phyloP scores from a whole-genome alignment of 2,113 vertebrate genomes.

The Neotoma lepida region DNA sequence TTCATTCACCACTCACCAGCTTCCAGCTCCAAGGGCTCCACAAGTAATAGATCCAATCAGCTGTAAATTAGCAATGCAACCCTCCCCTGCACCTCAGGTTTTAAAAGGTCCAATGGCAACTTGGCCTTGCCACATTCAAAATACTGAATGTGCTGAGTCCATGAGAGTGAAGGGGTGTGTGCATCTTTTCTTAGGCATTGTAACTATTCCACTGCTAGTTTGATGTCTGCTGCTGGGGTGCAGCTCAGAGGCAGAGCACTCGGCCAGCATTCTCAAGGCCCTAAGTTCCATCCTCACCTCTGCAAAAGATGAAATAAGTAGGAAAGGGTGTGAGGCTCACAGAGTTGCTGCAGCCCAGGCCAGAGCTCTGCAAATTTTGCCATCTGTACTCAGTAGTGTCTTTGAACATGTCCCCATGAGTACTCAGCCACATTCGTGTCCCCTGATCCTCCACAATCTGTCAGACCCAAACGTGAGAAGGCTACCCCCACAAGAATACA shows the following conservation, averaged over 20 bases:
- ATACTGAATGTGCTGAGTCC: background rate
- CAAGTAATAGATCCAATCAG: no score
- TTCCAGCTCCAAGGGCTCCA: no score
- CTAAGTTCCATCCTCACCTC: background rate
- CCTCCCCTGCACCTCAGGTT: background rate
- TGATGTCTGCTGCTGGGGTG: background rate
- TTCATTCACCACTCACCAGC: background rate
- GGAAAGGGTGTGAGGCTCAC: background rate
- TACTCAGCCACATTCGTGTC: no score
- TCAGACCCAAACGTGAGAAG: background rate
- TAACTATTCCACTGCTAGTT: background rate
- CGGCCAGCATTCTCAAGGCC: background rate
- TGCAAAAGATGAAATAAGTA: background rate
- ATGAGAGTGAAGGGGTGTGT: background rate
- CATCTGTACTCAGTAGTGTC: background rate
- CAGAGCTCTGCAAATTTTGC: background rate
- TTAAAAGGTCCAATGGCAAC: background rate
- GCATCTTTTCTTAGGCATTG: background rate
- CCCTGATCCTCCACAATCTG: background rate
- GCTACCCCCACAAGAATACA: rapidly evolving
- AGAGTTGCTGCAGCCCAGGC: background rate
- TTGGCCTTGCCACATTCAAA: background rate
- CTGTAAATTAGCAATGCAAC: background rate
- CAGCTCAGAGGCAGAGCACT: background rate
- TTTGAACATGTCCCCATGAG: background rate